Evolutionary conservation across 2,797 vertebrate genomes (phyloP), one percentile per base, ranked within the genome.

Genomic region (Lepilemur septentrionalis): DNA sequence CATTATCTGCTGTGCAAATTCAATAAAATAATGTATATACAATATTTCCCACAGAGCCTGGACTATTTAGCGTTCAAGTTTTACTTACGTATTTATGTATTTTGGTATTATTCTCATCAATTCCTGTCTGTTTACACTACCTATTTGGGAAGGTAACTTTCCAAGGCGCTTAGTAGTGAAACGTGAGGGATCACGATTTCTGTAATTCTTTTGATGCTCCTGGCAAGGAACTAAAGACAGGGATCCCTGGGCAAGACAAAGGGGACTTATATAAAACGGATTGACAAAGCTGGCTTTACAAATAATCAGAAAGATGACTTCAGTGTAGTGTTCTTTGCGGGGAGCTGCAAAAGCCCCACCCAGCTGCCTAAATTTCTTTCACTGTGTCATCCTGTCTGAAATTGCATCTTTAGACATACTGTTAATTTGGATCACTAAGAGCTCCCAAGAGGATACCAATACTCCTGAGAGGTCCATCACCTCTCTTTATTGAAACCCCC

Each of bases 361-460:
- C 35, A 79, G 69, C 0, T 15, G 38, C 38, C 52, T 79, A 67
- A 48, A 48, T 57, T 67, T 65, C 59, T 70, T 93, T 79, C 78
- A 50, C 63, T 70, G 3, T 7, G 5, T 32, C 55, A 75, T 85
- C 79, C 8, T 61, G 50, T 59, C 76, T 93, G 59, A 94, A 89
- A 92, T 81, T 61, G 65, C 87, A 86, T 50, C 91, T 69, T 83
- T 63, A 61, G 82, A 91, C 89, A 80, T 32, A 55, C 50, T 41
- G 52, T 28, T 28, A 94, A 95, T 97, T 69, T 83, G 89, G 55
- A 76, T 81, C 18, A 38, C 65, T 50, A 89, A 70, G 46, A 76
- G 30, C 25, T 80, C 91, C 63, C 8, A 43, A 55, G 95, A 91
- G 38, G 76, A 30, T n/a, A 82, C 10, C 46, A 83, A 50, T 43